These are phyloP conservation scores for Microdon myrmicae DNA, from an alignment of 2,888 invertebrate genomes.

Conservation along the genomic window DNA sequence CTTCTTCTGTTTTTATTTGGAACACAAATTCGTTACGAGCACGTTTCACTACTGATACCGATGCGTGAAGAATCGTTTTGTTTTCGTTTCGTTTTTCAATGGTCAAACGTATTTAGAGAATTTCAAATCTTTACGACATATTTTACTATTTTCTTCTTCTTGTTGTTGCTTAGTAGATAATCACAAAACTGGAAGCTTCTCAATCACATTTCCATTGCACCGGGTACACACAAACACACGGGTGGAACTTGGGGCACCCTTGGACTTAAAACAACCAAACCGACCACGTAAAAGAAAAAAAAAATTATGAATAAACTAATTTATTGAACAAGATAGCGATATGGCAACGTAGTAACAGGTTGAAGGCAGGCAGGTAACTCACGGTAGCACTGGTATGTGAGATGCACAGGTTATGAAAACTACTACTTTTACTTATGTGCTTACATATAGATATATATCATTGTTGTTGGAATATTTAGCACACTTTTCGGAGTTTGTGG, in stretches of 20 bases:
- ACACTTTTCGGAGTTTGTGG: too few relatives aligned
- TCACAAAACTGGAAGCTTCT: constrained; percentile 9
- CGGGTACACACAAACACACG: constrained; percentile 9
- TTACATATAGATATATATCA: too few relatives aligned
- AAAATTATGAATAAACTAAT: constrained; percentile 10
- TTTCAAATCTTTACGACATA: too few relatives aligned
- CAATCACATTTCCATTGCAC: constrained; percentile 20
- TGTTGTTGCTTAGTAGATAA: too few relatives aligned
- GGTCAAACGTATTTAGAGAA: too few relatives aligned
- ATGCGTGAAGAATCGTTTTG: constrained; percentile 1
- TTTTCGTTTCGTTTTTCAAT: too few relatives aligned
- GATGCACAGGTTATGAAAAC: too few relatives aligned
- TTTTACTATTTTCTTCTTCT: too few relatives aligned
- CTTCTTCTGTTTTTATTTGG: constrained; percentile 5
- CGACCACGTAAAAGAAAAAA: constrained; percentile 3
- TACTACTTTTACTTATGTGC: too few relatives aligned
- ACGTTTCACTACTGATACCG: constrained; percentile 7
- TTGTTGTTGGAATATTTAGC: too few relatives aligned
- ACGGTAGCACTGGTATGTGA: constrained; percentile 24
- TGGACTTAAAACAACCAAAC: constrained; percentile 12
- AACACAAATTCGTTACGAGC: constrained; percentile 16
- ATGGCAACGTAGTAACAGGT: constrained; percentile 52
- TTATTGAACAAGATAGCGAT: constrained; percentile 35
- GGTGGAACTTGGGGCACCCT: constrained; percentile 25
- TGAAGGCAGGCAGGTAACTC: constrained; percentile 44